Conservation (phyloP, 1,140 invertebrate species). For the Drosophila pseudoobscura region DNA sequence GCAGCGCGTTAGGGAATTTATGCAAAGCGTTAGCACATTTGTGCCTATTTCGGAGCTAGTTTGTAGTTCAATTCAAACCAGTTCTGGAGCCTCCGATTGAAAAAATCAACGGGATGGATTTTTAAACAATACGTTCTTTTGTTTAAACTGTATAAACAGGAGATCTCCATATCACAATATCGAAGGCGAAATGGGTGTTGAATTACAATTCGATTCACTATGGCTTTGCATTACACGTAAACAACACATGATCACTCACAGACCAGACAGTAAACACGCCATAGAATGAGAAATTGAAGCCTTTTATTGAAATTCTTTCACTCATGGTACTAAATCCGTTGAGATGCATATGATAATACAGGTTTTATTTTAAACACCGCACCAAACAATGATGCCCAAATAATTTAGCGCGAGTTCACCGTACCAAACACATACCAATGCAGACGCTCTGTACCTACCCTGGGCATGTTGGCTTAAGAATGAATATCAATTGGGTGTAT, state of each 20-base stretch:
- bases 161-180: not conserved
- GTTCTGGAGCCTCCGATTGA: not conserved
- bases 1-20: conserved; percentile 5
- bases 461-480: conserved; percentile 60
- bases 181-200: conserved; percentile 1
- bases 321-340: too few species aligned
- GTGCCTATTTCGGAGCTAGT: not conserved
- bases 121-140: conserved; percentile 9
- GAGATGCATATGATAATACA: conserved; percentile 22
- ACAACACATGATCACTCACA: conserved; percentile 34
- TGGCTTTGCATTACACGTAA: conserved; percentile 13
- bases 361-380: conserved; percentile 4
- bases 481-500: conserved; percentile 50
- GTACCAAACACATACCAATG: conserved; percentile 17
- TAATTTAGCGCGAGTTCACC: conserved; percentile 19
- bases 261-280: conserved; percentile 1
- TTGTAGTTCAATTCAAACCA: not conserved
- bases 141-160: conserved; percentile 32
- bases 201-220: conserved; percentile 8
- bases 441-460: conserved; percentile 50
- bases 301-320: not conserved
- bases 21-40: conserved; percentile 27
- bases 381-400: conserved; percentile 19
- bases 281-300: not conserved
- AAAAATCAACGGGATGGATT: conserved; percentile 1